Base-by-base conservation (phyloP, 2,888 invertebrate genomes). In the Mellilla xanthometata region DNA sequence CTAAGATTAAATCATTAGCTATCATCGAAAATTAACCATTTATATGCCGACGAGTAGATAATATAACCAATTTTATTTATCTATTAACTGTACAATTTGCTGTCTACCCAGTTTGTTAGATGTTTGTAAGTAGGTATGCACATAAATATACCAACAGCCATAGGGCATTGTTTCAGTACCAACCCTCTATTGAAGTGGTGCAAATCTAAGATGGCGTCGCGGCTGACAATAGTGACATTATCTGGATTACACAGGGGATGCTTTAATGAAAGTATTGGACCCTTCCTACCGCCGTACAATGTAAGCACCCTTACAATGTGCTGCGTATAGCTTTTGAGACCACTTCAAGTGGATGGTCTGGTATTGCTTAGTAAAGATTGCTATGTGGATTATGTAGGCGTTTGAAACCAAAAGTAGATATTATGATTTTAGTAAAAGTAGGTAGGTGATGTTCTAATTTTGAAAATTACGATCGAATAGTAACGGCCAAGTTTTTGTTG, bases 191-290 rank as follows among this genome's bases (percentile, higher is more conserved):
- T 24, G 24, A 24, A 24, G 24, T n/a, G 27, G 11, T 23, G 38
- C 28, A 45, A 52, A 42, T 47, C 23, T 62, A 65, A 67, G 60
- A 67, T 67, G 64, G 67, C 62, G 56, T 36, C 39, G 49, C 43
- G 42, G 44, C 19, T 58, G 57, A 65, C 64, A 64, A 64, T 62
- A 54, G 54, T 56, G 56, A 63, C 67, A 67, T 67, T 63, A 67
- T 60, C 49, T 57, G 53, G 62, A 65, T 65, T 65, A 56, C 52
- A 52, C 45, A 43, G 48, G 53, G 53, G 39, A 36, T 28, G 42
- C 40, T 40, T 43, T 54, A 54, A 54, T 56, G 56, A 57, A 60
- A 56, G 48, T 57, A 59, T 59, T 55, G 52, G 50, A 39, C 48
- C 46, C 39, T 32, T 28, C 42, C 47, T 54, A 50, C 45, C 47